phyloP scores from a whole-genome alignment of 2,888 invertebrate species.

The Parascotia fuliginaria region DNA sequence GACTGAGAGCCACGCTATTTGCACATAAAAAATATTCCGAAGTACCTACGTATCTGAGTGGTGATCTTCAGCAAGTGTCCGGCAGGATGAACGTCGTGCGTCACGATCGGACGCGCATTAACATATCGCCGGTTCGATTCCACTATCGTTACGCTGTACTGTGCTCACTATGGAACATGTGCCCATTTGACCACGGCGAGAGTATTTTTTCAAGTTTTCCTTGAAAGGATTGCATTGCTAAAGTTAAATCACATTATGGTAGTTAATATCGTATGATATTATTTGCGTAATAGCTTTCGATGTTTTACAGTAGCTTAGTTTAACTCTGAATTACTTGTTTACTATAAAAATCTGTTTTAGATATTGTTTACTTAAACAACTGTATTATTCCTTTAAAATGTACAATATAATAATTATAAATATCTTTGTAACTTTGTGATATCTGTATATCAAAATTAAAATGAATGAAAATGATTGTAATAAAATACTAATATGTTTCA shows the following conservation, averaged over 20 bases:
- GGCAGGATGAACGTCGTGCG: slow-evolving; percentile 76
- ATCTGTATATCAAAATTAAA: too few species aligned
- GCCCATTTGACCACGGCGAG: slow-evolving; percentile 22
- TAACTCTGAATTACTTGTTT: too few species aligned
- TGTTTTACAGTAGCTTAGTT: too few species aligned
- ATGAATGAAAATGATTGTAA: background rate
- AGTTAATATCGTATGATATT: too few species aligned
- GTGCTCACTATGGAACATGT: slow-evolving; percentile 35
- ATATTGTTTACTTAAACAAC: too few species aligned
- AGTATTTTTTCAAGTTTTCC: background rate
- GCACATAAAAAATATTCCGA: slow-evolving; percentile 46
- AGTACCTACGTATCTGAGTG: slow-evolving; percentile 45
- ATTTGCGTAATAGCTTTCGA: too few species aligned
- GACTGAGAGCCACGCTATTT: slow-evolving; percentile 35
- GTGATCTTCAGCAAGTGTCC: slow-evolving; percentile 63
- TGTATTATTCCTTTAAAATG: too few species aligned
- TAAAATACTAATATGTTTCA: background rate
- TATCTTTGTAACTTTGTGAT: too few species aligned
- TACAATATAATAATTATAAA: too few species aligned
- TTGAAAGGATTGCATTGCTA: background rate
- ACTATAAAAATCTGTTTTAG: too few species aligned
- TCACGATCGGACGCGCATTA: slow-evolving; percentile 83
- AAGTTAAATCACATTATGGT: background rate
- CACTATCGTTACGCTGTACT: slow-evolving; percentile 60
- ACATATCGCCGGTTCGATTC: slow-evolving; percentile 81